A percentile compares a stretch with the other conserved stretches of the same genome.
Conservation (phyloP, 2,888 invertebrate species). For the Odontocerum albicorne region DNA sequence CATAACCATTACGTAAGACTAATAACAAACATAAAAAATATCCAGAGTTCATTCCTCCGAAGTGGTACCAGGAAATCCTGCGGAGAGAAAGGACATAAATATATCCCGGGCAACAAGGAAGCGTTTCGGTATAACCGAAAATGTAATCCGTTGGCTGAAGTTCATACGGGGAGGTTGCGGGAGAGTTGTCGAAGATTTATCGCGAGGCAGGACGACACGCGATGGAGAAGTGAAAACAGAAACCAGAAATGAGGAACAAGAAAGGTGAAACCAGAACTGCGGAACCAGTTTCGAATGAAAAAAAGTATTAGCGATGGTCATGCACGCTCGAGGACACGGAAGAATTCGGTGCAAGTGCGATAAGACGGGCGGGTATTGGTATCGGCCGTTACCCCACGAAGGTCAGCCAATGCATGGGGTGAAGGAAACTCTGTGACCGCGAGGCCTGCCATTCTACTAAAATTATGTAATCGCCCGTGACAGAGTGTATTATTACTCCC, state of each 20-base stretch:
- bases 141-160: conserved; percentile 18
- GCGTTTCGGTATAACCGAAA: conserved; percentile 24
- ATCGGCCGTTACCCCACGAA: conserved; percentile 5
- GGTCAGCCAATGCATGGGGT: conserved; percentile 7
- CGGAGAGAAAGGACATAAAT: conserved; percentile 25
- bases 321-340: conserved; percentile 10
- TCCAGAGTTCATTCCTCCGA: conserved; percentile 18
- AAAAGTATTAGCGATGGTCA: conserved; percentile 29
- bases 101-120: conserved; percentile 32
- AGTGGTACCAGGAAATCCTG: conserved; percentile 26
- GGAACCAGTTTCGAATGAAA: too few relatives aligned
- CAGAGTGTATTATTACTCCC: too few relatives aligned
- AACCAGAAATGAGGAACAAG: conserved; percentile 28
- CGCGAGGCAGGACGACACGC: conserved; percentile 24
- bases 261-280: conserved; percentile 12
- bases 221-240: conserved; percentile 29
- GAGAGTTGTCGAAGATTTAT: conserved; percentile 34
- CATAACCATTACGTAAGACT: conserved; percentile 32
- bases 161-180: too few relatives aligned
- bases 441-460: too few relatives aligned
- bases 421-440: conserved; percentile 5
- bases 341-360: conserved; percentile 6
- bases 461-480: too few relatives aligned
- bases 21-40: conserved; percentile 32
- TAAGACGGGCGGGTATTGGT: conserved; percentile 13